Base-by-base conservation (phyloP, 2,797 vertebrate genomes). In the Scomberomorus guttatus region DNA sequence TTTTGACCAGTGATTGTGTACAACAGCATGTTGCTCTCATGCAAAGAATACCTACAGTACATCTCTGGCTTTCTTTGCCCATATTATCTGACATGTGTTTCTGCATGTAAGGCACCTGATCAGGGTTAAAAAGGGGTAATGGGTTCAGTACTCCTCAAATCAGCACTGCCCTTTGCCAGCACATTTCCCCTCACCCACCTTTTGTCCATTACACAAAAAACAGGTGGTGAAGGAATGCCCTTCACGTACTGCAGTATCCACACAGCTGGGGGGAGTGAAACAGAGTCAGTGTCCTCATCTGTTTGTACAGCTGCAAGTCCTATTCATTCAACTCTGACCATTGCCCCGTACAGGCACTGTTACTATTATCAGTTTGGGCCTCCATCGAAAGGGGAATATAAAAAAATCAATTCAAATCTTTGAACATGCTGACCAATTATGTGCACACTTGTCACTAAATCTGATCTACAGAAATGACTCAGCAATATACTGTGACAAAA, bases 271-370 rank as follows among this genome's bases (percentile, higher is more conserved):
- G 9, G 68, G 55, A 84, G 50, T 13, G 46, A 77, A 62, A 52
- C 22, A 34, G 61, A 88, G 85, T 87, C 82, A 81, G 68, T 69
- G 80, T 73, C 80, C 81, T 82, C 74, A 66, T 85, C 62, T 92
- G 86, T 93, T 94, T 93, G 85, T 82, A 72, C 92, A 95, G 92
- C 90, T 95, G 90, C 71, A 71, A 11, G 61, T 42, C 29, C 29
- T 71, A 34, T 60, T 79, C 81, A 70, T 83, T 90, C 70, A 76
- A 22, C 73, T 83, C 73, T 84, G 88, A 86, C 87, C 66, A 0
- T 84, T 89, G 73, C 56, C 76, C 66, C 0, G 20, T n/a, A 59
- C 39, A 69, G 42, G 70, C 58, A 62, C 42, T 37, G 51, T 48
- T 54, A 22, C 17, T 46, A 60, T 34, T 56, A 76, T 71, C 55